Base-by-base conservation (phyloP, 2,797 vertebrate species). In the Sebastes diploproa region DNA sequence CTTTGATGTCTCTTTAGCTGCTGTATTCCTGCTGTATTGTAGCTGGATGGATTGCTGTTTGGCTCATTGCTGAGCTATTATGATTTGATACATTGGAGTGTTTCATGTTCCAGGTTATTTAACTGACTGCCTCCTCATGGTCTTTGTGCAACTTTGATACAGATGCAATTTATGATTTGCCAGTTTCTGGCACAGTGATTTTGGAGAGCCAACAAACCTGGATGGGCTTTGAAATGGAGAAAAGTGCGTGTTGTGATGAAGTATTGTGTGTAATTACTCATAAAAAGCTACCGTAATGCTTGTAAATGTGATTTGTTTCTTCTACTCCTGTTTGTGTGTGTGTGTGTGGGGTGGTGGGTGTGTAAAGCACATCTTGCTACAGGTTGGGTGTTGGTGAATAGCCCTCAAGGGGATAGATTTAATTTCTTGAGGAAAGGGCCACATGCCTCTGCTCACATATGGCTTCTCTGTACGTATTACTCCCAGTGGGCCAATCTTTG, bases 381-480 rank as follows among this genome's bases (percentile, higher is more conserved):
- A 89, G 85, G 76, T 86, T 84, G 71, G 80, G 71, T 89, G 81
- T 89, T 77, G 78, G 89, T 83, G 74, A 88, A 90, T 62, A 74
- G 72, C 80, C 72, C 86, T 90, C 90, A 62, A 77, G 87, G 81
- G 88, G 82, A 87, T 86, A 86, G 75, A 88, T 89, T 90, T 89
- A 32, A 93, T 92, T 92, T 92, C 89, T 89, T 85, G 76, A 30
- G 42, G 83, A 91, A 88, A 76, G 78, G 89, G 84, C 56, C 62
- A 59, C 85, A 85, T 82, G 91, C 67, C 71, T 89, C 82, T 55
- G 58, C 77, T 86, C 71, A 75, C 86, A 88, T 88, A 85, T 84
- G 86, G 85, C 73, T 77, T 70, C 79, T 78, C 67, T 87, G 65
- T 76, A 67, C 18, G 4, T 76, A 87, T 87, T 72, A 83, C 75